Evolutionary conservation across 2,797 vertebrate species (phyloP), one percentile per base, ranked within the genome.

Genomic region (Podarcis lilfordi): DNA sequence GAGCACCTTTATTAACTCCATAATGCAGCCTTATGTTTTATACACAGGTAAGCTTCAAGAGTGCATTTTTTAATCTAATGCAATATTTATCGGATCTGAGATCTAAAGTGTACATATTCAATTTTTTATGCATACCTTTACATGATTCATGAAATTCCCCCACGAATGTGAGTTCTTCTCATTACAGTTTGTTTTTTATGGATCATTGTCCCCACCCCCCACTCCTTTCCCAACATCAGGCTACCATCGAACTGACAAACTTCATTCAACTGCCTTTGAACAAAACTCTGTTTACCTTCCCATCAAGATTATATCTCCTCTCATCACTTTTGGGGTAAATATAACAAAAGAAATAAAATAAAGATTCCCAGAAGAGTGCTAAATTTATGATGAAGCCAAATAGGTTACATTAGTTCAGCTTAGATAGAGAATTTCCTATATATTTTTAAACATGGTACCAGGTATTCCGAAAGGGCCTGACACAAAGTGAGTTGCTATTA

Each of bases 1-100:
- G 91, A 94, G 87, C 85, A 91, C 90, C 92, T 91, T 89, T 78
- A 82, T 93, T 93, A 95, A 90, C 88, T 89, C 84, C 74, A 80
- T 86, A 85, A 93, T 23, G 21, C 69, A 59, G 88, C 88, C 92
- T 93, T 91, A 92, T 86, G 78, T 89, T 92, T 92, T 91, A 88
- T 92, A 90, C 50, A 92, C 88, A 89, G 92, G 92, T 91, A 83
- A 91, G 91, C 90, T 93, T 92, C 93, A 90, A 93, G 91, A 95
- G 82, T 86, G 93, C 89, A 74, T 95, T 96, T 93, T 94, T 94
- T 94, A 96, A 95, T 93, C 92, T 92, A 92, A 95, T 95, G 88
- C 95, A 96, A 95, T 94, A 95, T 91, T 92, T 89, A 94, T 93
- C 79, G 89, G 88, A 94, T 88, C 91, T 86, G 94, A 96, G 96